Evolutionary conservation across 2,888 invertebrate genomes (phyloP).

Genomic region (Sminthurinus aureus): DNA sequence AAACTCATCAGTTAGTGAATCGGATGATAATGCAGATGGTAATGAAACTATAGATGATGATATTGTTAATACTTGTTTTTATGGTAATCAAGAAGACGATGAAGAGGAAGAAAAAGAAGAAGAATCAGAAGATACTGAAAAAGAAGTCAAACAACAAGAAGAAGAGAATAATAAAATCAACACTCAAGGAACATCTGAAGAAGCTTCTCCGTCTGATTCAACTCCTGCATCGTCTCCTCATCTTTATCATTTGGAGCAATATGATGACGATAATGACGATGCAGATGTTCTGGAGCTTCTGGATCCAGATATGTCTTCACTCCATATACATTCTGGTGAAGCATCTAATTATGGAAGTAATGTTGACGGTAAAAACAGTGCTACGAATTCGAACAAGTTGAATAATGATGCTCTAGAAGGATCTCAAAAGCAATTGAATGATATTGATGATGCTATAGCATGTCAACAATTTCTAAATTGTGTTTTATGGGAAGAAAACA

Average conservation of each 20-base stretch:
- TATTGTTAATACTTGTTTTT: not conserved
- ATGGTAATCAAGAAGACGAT: not conserved
- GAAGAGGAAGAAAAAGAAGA: not conserved
- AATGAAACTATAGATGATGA: too few species aligned
- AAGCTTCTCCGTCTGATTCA: not conserved
- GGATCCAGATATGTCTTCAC: not conserved
- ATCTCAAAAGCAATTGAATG: not conserved
- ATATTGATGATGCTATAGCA: not conserved
- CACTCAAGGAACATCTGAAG: not conserved
- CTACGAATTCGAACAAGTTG: too few species aligned
- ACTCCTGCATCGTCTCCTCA: not conserved
- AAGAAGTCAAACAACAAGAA: not conserved
- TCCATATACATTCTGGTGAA: not conserved
- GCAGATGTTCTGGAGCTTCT: not conserved
- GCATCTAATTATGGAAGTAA: not conserved
- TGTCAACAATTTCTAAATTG: constrained; percentile 31
- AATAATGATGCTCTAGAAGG: too few species aligned
- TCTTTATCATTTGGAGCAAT: too few species aligned
- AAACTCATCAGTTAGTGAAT: not conserved
- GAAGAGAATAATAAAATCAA: not conserved
- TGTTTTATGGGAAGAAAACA: constrained; percentile 29
- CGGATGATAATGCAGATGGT: not conserved
- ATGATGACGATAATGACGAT: not conserved
- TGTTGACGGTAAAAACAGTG: not conserved
- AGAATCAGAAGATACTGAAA: too few species aligned